phyloP scores from a whole-genome alignment of 2,797 vertebrate species.

The Labroides dimidiatus region DNA sequence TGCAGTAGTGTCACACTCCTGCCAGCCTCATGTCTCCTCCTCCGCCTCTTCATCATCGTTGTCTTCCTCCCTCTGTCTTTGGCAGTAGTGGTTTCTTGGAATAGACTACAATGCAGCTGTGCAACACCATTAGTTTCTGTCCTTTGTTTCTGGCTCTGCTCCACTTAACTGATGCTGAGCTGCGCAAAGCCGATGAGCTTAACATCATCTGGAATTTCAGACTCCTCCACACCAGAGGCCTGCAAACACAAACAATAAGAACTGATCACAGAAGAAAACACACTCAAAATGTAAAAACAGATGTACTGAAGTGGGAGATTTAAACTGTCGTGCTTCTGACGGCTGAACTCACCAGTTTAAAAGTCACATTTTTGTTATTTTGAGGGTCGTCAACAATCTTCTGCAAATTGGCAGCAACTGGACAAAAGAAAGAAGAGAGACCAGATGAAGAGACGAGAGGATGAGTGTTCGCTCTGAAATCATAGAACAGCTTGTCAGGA shows the following conservation, averaged over 20 bases:
- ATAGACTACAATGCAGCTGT: slow-evolving; percentile 79
- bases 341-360: slow-evolving; percentile 91
- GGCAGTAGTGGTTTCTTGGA: slow-evolving; percentile 92
- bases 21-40: slow-evolving; percentile 58
- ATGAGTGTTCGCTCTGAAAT: not conserved
- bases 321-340: fast-evolving
- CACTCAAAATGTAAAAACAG: not conserved
- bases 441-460: not conserved
- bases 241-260: slow-evolving; percentile 62
- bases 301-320: too few relatives aligned
- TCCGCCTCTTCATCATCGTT: slow-evolving; percentile 51
- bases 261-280: too few relatives aligned
- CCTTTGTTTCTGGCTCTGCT: slow-evolving; percentile 57
- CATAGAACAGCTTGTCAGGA: not conserved
- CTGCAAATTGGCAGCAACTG: slow-evolving; percentile 98
- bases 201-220: slow-evolving; percentile 93
- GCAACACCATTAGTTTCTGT: slow-evolving; percentile 74
- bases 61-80: slow-evolving; percentile 84
- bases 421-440: slow-evolving; percentile 56
- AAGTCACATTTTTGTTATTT: slow-evolving; percentile 94
- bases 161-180: slow-evolving; percentile 95
- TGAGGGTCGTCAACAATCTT: slow-evolving; percentile 97
- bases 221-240: slow-evolving; percentile 94
- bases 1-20: slow-evolving; percentile 81
- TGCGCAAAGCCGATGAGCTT: slow-evolving; percentile 97